Evolutionary conservation across 2,888 invertebrate genomes (phyloP), one percentile per base, ranked within the genome.

Genomic region (Epinotia demarniana): DNA sequence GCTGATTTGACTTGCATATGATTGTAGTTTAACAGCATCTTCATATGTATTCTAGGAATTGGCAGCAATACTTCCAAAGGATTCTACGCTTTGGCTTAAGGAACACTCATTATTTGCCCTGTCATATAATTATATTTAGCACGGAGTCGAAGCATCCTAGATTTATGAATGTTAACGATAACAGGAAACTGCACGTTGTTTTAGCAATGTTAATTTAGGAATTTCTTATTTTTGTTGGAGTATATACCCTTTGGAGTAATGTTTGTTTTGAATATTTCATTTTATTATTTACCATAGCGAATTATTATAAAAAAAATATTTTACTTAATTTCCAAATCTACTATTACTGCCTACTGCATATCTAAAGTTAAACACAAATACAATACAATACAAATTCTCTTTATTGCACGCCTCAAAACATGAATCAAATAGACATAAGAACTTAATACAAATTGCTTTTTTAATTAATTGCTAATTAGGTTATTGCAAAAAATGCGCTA

Each of bases 151-250:
- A 72, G 49, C 13, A 49, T 64, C 57, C 64, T 64, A 33, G 64
- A 66, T 72, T 49, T 66, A 64, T 66, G 46, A 72, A 19, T 46
- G 46, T 43, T 46, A 58, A 66, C 49, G 49, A 49, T 19, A 60
- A 53, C 39, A 39, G 58, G 49, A 73, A 23, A 13, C 33, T 57
- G n/a, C 16, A 18, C 43, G 43, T 43, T 58, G 16, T 68, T 43
- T 3, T 4, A n/a, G n/a, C n/a, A n/a, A n/a, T n/a, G n/a, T 39
- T 39, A 0, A 39, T 39, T 39, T 39, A 1, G 39, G 39, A 58
- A 16, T 53, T 53, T 16, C 16, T 49, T 13, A 19, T n/a, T 61
- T 16, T 0, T 23, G 43, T 23, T 49, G 43, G 63, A 8, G 46
- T 64, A 23, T 3, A 18, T 27, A 64, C 16, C 53, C 46, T 46